Conservation (phyloP, 1,140 invertebrate species). For the Hermetia illucens region DNA sequence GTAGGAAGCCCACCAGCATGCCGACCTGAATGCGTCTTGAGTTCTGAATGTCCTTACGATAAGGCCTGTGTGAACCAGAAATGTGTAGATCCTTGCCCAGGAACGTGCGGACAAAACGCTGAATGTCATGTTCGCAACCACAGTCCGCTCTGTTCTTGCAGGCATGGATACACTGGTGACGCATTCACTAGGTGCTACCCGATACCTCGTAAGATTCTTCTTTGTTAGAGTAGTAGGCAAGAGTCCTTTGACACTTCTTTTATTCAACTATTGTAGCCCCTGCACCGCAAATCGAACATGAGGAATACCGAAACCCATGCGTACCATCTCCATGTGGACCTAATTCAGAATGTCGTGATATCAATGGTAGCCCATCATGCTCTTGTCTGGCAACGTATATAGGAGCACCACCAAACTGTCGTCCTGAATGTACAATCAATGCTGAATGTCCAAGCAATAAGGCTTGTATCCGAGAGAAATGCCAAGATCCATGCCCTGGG, state of each 20-base stretch:
- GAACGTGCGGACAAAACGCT: slow-evolving; percentile 48
- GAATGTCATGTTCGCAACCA: slow-evolving; percentile 52
- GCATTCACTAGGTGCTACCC: slow-evolving; percentile 43
- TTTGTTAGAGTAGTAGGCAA: too few species aligned
- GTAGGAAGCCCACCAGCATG: slow-evolving; percentile 46
- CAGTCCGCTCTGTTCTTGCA: slow-evolving; percentile 51
- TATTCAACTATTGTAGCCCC: slow-evolving; percentile 35
- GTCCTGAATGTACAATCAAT: slow-evolving; percentile 69
- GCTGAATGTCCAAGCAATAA: slow-evolving; percentile 66
- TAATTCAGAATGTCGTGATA: slow-evolving; percentile 62
- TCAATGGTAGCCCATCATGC: slow-evolving; percentile 55
- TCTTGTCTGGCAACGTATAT: slow-evolving; percentile 62
- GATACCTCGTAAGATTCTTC: slow-evolving; percentile 33
- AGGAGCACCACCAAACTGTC: slow-evolving; percentile 64
- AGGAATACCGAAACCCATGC: slow-evolving; percentile 47
- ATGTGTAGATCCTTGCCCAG: slow-evolving; percentile 49
- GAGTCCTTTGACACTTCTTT: too few species aligned
- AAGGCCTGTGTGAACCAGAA: slow-evolving; percentile 49
- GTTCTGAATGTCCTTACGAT: slow-evolving; percentile 46
- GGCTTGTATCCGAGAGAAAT: slow-evolving; percentile 66
- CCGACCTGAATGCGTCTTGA: slow-evolving; percentile 46
- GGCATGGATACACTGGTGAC: slow-evolving; percentile 47
- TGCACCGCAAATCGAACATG: slow-evolving; percentile 49
- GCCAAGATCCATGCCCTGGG: slow-evolving; percentile 68
- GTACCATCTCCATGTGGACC: slow-evolving; percentile 64